Base-by-base conservation (phyloP, 2,113 vertebrate species). In the Oreochromis tanganicae region DNA sequence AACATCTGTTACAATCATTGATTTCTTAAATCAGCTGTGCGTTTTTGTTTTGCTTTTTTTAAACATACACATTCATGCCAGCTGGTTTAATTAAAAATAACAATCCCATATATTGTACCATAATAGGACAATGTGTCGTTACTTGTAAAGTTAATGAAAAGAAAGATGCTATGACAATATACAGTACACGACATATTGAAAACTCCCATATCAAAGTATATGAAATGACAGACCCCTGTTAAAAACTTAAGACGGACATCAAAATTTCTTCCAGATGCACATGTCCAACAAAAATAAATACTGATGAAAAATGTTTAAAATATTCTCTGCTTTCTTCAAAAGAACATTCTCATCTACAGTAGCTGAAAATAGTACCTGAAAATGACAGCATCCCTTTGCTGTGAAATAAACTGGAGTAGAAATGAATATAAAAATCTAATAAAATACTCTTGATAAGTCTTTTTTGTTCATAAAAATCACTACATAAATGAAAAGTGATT, bases 361-460 rank as follows among this genome's bases (percentile, higher is more conserved):
- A 91, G 89, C 81, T 83, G 17, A 59, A 90, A 71, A 82, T 7
- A 43, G 84, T 85, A 90, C 91, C 84, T 87, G 19, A 50, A 89
- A 79, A 79, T 6, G n/a, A 80, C 32, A 79, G 82, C 1, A 63
- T 79, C 54, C 46, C 11, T 36, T 83, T 29, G 61, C 48, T 29
- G 34, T 54, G 19, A 87, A 12, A 84, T 54, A 83, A 36, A 75
- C 50, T 66, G 21, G 1, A 21, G 24, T 12, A 61, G 59, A 84
- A 21, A 81, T 50, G 81, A 63, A 88, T 90, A 94, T 88, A 90
- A 91, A 86, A 88, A 12, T 93, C 29, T 79, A 5, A 88, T 91
- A 91, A 85, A 88, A 91, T 68, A 88, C 55, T 91, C 71, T 88
- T 1, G 0, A 81, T 81, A 80, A 36, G 32, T 57, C 36, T 59